These are phyloP conservation scores for Ochotona curzoniae DNA, from an alignment of 2,113 vertebrate species.

Conservation along the genomic window DNA sequence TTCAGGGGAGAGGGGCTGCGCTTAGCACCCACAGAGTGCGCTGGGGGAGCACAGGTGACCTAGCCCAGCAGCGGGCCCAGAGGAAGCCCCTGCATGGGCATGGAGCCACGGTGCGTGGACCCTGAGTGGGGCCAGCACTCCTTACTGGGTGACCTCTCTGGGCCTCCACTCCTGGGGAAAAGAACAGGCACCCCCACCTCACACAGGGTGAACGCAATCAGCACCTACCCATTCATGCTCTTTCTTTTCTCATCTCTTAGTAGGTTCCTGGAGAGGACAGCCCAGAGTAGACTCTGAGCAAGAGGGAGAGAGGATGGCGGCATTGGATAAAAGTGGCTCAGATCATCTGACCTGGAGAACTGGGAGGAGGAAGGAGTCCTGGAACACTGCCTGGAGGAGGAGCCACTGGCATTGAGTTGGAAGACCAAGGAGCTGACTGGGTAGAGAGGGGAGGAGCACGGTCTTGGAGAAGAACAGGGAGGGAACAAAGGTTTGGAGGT, in stretches of 20 bases:
- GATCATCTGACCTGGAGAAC: background rate
- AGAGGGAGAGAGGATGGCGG: background rate
- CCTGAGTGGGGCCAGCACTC: background rate
- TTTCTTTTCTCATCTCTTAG: background rate
- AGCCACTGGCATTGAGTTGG: background rate
- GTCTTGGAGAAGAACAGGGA: background rate
- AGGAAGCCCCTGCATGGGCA: background rate
- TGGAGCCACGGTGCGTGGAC: background rate
- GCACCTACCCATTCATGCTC: background rate
- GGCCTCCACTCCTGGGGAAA: background rate
- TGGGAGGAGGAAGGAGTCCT: background rate
- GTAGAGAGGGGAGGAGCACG: background rate
- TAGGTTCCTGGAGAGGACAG: background rate
- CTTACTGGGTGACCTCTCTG: conserved; percentile 9
- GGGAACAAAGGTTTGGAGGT: background rate
- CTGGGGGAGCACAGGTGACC: background rate
- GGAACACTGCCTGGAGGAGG: conserved; percentile 11
- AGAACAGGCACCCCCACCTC: background rate
- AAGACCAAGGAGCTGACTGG: background rate
- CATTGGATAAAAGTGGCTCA: background rate
- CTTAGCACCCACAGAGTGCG: background rate
- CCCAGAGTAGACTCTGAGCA: background rate
- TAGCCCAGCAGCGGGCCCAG: background rate
- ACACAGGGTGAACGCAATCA: background rate
- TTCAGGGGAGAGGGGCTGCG: background rate